Evolutionary conservation across 1,140 invertebrate species (phyloP), one percentile per base, ranked within the genome.

Genomic region (Macrobrachium rosenbergii): DNA sequence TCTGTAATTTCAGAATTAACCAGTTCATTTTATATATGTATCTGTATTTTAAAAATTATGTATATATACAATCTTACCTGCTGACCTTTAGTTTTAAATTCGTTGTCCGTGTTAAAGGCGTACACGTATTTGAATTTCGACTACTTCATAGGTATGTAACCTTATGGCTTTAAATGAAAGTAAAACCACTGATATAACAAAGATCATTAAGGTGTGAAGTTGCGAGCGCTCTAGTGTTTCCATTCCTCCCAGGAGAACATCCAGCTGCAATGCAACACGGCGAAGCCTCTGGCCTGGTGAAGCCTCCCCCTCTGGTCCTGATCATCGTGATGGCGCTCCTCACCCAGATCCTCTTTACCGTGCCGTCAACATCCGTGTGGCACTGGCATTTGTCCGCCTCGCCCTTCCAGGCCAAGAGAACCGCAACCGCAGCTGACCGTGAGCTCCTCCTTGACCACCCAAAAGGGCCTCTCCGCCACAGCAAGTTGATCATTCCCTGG

Each of bases 251-350:
- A 89, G 88, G 85, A 78, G 88, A 89, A 87, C 87, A 89, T 28
- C 88, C 88, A 17, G 88, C 88, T 62, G 88, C 88, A 12, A 89
- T 89, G 85, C 88, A 89, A 62, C 88, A 87, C 23, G 88, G 88
- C 17, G 85, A 87, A 43, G 87, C 88, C 17, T 87, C 88, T 11
- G 58, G 63, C 52, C 62, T 23, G 69, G 37, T 14, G 37, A 37
- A 19, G 43, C 64, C 84, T 10, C 63, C 84, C 7, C 80, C 84
- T n/a, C 45, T 86, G 52, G 84, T 23, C 45, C 19, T 63, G 10
- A 28, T 86, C 43, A 67, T 58, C 14, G 17, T 43, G 14, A 64
- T 79, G 52, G 52, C 43, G 23, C 64, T 73, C 10, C 60, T 85
- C 62, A 23, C 63, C 19, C 76, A 86, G 58, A 37, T 28, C 52